Evolutionary conservation across 2,113 vertebrate genomes (phyloP).

Genomic region (Irena cyanogastra): DNA sequence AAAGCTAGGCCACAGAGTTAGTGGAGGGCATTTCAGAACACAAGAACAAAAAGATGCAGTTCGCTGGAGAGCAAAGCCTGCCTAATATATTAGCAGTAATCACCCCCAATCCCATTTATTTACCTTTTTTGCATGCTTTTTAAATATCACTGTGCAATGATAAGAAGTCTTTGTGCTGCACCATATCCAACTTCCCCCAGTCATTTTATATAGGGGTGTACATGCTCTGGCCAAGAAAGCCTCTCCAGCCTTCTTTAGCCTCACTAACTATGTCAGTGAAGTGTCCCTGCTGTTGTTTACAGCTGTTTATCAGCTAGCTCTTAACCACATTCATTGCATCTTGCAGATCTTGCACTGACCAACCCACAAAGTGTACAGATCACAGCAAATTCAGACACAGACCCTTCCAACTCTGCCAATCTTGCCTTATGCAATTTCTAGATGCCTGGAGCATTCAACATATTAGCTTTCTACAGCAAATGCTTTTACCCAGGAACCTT

Average conservation of each 20-base stretch:
- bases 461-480: not conserved
- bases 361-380: not conserved
- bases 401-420: not conserved
- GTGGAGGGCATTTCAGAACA: not conserved
- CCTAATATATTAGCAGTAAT: not conserved
- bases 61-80: not conserved
- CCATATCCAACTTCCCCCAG: not conserved
- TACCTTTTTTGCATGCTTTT: not conserved
- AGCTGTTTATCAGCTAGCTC: not conserved
- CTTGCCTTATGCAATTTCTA: not conserved
- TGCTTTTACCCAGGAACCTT: not conserved
- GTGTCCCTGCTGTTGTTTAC: not conserved
- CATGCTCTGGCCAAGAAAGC: not conserved
- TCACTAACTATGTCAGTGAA: not conserved
- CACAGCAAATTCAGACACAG: not conserved
- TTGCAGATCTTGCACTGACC: not conserved
- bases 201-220: not conserved
- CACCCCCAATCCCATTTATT: not conserved
- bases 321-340: not conserved
- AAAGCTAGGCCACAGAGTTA: not conserved
- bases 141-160: not conserved
- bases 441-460: not conserved
- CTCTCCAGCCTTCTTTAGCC: not conserved
- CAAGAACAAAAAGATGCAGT: not conserved
- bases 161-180: not conserved